Evolutionary conservation across 2,113 vertebrate species (phyloP), one percentile per base, ranked within the genome.

Genomic region (Aspiorhynchus laticeps): DNA sequence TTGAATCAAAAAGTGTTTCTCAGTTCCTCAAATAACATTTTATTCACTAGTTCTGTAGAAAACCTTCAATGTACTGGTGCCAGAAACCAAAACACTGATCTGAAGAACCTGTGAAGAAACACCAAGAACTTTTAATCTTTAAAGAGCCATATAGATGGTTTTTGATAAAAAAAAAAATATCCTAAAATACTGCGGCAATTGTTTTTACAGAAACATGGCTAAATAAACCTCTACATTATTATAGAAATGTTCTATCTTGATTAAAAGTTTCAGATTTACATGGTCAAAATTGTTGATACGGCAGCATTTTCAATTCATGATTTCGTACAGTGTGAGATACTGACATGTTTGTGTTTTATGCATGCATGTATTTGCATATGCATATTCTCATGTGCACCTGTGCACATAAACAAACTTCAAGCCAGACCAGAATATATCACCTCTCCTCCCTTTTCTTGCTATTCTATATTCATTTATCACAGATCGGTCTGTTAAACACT

Each of bases 301-400:
- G 53, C 24, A 8, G 0, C 17, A 19, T 19, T 53, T 56, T 56
- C 2, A 59, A 9, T 59, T 59, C 56, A 24, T 24, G 56, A 19
- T 38, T 71, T 38, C 1, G 2, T 26, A 19, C 31, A 71, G 28
- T 71, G 31, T 31, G 17, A 73, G 33, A 8, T 36, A 24, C 2
- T 73, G 63, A 7, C 33, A n/a, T n/a, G 56, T 61, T 1, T 71
- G 5, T 15, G 12, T 36, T 73, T 73, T 38, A 9, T 73, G 69
- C 69, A 73, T 33, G 75, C 75, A 31, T 51, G n/a, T 28, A 78
- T 78, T 33, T 51, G 26, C 46, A 31, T 76, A 28, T 48, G 74
- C 74, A 7, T 77, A 28, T 77, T 31, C 41, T 77, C 14, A 48
- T 26, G 41, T 14, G 74, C 38, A 41, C 69, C 69, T 74, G 36